Evolutionary conservation across 2,797 vertebrate genomes (phyloP).

Genomic region (Muscicapa striata): DNA sequence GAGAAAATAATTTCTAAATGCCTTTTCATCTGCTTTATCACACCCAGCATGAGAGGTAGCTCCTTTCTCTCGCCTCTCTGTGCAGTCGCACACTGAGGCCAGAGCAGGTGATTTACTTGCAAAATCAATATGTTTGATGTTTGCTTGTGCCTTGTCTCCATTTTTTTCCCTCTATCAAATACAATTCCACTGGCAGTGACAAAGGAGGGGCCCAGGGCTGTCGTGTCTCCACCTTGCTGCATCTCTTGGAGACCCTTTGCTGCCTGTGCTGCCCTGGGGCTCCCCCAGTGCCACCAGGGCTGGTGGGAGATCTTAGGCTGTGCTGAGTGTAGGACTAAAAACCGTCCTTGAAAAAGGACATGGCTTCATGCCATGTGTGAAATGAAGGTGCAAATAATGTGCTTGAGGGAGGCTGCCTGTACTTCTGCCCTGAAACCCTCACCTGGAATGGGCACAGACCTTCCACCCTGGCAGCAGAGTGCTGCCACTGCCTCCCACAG

Average conservation of each 20-base stretch:
- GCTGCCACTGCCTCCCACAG: background rate
- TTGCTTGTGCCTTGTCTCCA: constrained; percentile 56
- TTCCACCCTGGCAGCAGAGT: background rate
- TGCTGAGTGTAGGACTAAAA: background rate
- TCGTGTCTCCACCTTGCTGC: background rate
- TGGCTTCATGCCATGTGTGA: background rate
- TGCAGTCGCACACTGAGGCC: background rate
- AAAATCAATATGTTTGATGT: constrained; percentile 64
- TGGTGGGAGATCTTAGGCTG: background rate
- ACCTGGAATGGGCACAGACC: background rate
- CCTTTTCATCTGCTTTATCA: constrained; percentile 39
- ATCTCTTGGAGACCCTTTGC: background rate
- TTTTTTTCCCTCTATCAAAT: constrained; percentile 53
- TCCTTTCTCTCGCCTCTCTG: background rate
- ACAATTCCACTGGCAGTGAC: constrained; percentile 17
- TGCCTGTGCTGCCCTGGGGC: background rate
- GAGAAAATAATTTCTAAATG: constrained; percentile 27
- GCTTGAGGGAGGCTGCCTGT: background rate
- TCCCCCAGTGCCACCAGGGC: background rate
- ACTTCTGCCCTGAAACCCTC: background rate
- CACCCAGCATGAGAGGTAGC: constrained; percentile 7
- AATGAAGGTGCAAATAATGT: background rate
- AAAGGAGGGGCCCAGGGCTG: constrained; percentile 4
- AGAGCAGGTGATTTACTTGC: constrained; percentile 60
- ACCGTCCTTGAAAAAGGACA: background rate